These are phyloP conservation scores for Discoglossus pictus DNA, from an alignment of 2,797 vertebrate species.

Conservation along the genomic window DNA sequence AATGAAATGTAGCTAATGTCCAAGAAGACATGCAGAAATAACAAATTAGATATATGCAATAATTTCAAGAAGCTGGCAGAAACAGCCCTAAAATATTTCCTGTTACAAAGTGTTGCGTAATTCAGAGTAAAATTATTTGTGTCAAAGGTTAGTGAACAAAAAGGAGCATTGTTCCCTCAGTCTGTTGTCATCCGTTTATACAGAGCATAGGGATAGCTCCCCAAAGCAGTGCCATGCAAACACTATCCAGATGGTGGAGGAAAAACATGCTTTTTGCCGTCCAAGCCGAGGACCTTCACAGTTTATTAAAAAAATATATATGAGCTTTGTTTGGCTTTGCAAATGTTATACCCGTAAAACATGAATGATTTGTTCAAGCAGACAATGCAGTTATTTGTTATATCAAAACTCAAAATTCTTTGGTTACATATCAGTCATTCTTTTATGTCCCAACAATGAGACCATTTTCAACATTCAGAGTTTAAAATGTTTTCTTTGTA, in stretches of 20 bases:
- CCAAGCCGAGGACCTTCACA: conserved; percentile 39
- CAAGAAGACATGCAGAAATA: conserved; percentile 45
- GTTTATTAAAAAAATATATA: conserved; percentile 32
- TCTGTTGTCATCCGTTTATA: conserved; percentile 50
- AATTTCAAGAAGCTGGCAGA: conserved; percentile 47
- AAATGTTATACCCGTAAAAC: conserved; percentile 38
- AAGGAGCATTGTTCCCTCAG: conserved; percentile 41
- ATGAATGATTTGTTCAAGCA: conserved; percentile 24
- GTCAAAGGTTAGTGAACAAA: conserved; percentile 50
- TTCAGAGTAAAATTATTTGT: conserved; percentile 48
- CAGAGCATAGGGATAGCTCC: conserved; percentile 48
- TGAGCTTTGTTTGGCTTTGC: conserved; percentile 30
- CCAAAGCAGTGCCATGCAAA: conserved; percentile 46
- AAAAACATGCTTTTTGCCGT: conserved; percentile 36
- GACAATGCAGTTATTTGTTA: conserved; percentile 41
- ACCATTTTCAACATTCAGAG: too few species aligned
- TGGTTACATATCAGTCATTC: conserved; percentile 21
- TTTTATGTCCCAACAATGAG: too few species aligned
- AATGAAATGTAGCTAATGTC: conserved; percentile 32
- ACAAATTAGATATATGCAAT: conserved; percentile 49
- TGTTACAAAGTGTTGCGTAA: conserved; percentile 51
- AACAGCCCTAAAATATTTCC: conserved; percentile 47
- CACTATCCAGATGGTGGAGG: conserved; percentile 49
- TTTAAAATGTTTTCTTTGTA: too few species aligned
- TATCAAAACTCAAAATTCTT: conserved; percentile 23